Conservation (phyloP, 2,888 invertebrate genomes). For the Drosophila aldrichi region DNA sequence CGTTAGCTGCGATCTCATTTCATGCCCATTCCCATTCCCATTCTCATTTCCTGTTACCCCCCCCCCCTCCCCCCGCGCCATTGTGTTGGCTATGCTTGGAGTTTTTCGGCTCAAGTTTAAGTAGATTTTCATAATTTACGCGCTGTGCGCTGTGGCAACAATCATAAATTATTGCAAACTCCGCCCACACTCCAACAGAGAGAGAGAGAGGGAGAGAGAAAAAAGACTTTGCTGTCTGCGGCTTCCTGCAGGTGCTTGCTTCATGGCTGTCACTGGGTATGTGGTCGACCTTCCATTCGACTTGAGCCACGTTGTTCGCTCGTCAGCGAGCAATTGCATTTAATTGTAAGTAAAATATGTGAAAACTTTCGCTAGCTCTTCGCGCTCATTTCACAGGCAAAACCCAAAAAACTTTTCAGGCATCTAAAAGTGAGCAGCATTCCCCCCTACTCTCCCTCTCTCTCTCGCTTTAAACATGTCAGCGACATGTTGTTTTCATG, state of each 20-base stretch:
- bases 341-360: slow-evolving; percentile 81
- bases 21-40: not conserved
- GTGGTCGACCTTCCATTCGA: slow-evolving; percentile 26
- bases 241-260: slow-evolving; percentile 13
- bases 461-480: slow-evolving; percentile 51
- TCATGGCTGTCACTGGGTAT: not conserved
- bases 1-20: slow-evolving; percentile 56
- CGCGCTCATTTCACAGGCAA: slow-evolving; percentile 36
- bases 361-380: slow-evolving; percentile 64
- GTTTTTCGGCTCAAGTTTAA: slow-evolving; percentile 68
- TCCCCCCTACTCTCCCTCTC: not conserved
- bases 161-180: slow-evolving; percentile 72
- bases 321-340: slow-evolving; percentile 70
- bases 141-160: slow-evolving; percentile 58
- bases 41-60: not conserved
- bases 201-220: not conserved
- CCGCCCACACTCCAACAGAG: not conserved
- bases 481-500: slow-evolving; percentile 80
- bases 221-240: no score
- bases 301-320: slow-evolving; percentile 15
- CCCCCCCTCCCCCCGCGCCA: not conserved
- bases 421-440: slow-evolving; percentile 47
- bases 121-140: slow-evolving; percentile 81
- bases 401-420: slow-evolving; percentile 65
- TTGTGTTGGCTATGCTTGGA: slow-evolving; percentile 11